Conservation (phyloP, 2,113 vertebrate genomes). For the Dermatemys mawii region DNA sequence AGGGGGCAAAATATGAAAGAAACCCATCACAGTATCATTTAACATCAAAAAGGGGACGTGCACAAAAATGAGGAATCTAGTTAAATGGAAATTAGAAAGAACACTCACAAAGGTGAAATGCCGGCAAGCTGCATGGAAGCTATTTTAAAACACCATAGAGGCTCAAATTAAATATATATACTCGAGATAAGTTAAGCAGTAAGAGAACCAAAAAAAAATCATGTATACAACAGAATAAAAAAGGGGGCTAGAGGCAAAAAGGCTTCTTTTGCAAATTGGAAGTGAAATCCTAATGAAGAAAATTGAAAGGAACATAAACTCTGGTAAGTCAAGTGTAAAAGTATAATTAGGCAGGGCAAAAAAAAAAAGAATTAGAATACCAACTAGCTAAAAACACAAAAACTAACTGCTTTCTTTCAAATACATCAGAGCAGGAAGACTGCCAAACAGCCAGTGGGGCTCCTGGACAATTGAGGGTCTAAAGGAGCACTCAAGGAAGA, state of each 20-base stretch:
- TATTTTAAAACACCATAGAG: neutral
- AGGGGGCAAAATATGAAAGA: neutral
- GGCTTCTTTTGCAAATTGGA: neutral
- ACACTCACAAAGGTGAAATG: neutral
- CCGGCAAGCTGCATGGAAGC: neutral
- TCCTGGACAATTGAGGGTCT: neutral
- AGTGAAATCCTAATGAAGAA: neutral
- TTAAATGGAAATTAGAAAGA: neutral
- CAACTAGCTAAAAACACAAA: neutral
- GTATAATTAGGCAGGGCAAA: neutral
- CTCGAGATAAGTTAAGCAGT: neutral
- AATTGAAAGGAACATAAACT: neutral
- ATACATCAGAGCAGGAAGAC: neutral
- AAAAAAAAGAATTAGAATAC: neutral
- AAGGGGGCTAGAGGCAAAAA: neutral
- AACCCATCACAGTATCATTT: neutral
- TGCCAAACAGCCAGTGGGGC: neutral
- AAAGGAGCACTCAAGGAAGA: neutral
- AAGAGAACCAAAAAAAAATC: neutral
- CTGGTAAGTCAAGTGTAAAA: neutral
- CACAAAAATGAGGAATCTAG: neutral
- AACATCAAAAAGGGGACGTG: neutral
- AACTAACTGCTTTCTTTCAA: neutral
- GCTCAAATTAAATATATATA: neutral
- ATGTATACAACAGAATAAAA: neutral